These are phyloP conservation scores for Drosophila nigromelanica DNA, from an alignment of 1,140 invertebrate genomes.

Conservation along the genomic window DNA sequence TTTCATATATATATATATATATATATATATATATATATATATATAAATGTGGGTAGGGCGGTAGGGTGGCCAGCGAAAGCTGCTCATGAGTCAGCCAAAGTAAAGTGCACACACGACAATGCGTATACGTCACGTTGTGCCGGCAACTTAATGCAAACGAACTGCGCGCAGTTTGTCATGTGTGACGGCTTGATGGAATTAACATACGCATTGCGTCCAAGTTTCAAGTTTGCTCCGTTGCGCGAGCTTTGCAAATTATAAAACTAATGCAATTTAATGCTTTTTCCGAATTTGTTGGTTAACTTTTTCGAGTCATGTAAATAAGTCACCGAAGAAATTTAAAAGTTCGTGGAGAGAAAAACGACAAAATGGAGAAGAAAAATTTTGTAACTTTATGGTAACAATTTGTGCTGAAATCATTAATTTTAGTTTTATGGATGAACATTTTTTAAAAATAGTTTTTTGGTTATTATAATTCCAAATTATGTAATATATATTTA, in stretches of 20 bases:
- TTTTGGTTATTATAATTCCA: too few species aligned
- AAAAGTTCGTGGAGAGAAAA: too few species aligned
- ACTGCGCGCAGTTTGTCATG: conserved; percentile 50
- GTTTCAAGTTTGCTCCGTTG: conserved; percentile 22
- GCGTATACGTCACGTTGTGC: conserved; percentile 74
- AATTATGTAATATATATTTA: too few species aligned
- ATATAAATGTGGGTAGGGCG: background rate
- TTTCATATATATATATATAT: too few species aligned
- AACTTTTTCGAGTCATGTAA: conserved; percentile 35
- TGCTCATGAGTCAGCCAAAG: conserved; percentile 47
- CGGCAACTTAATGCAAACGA: conserved; percentile 65
- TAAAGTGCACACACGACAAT: conserved; percentile 67
- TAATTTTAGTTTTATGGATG: too few species aligned
- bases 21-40: conserved; percentile 1
- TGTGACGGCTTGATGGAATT: conserved; percentile 64
- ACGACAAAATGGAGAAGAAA: background rate
- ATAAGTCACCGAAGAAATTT: background rate
- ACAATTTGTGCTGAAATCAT: too few species aligned
- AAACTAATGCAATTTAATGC: conserved; percentile 51
- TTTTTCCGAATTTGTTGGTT: conserved; percentile 34
- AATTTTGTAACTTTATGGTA: too few species aligned
- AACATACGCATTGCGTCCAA: conserved; percentile 50
- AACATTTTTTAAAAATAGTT: too few species aligned
- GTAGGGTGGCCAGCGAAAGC: conserved; percentile 28
- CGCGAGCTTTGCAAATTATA: conserved; percentile 27